Evolutionary conservation across 2,888 invertebrate genomes (phyloP).

Genomic region (Drosophila atripex): DNA sequence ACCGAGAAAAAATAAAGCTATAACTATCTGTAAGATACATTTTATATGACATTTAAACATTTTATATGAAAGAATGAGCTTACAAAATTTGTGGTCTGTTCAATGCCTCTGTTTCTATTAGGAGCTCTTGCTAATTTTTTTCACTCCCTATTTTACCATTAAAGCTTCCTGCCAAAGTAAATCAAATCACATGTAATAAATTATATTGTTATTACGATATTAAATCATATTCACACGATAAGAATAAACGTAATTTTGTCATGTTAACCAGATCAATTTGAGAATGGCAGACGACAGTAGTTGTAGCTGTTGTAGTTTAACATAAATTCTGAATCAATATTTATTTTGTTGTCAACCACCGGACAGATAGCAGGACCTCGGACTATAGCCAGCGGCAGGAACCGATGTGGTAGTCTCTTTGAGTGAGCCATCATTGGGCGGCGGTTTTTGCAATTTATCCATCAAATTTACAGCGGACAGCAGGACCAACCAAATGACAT

Average conservation of each 20-base stretch:
- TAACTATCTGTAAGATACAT: neutral
- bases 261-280: neutral
- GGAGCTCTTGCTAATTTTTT: neutral
- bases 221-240: constrained; percentile 1
- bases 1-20: neutral
- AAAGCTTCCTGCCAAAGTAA: neutral
- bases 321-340: neutral
- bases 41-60: too few species aligned
- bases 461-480: constrained; percentile 30
- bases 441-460: constrained; percentile 33
- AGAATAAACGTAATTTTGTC: neutral
- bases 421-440: constrained; percentile 6
- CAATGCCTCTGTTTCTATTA: neutral
- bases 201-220: neutral
- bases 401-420: neutral
- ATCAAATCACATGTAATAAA: neutral
- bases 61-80: too few species aligned
- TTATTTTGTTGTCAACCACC: neutral
- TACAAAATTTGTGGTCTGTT: too few species aligned
- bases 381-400: neutral
- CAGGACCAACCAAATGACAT: constrained; percentile 35
- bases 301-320: neutral
- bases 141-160: neutral
- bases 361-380: neutral
- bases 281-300: constrained; percentile 3